phyloP scores from a whole-genome alignment of 2,797 vertebrate genomes.

The Heteromormyrus szaboi region DNA sequence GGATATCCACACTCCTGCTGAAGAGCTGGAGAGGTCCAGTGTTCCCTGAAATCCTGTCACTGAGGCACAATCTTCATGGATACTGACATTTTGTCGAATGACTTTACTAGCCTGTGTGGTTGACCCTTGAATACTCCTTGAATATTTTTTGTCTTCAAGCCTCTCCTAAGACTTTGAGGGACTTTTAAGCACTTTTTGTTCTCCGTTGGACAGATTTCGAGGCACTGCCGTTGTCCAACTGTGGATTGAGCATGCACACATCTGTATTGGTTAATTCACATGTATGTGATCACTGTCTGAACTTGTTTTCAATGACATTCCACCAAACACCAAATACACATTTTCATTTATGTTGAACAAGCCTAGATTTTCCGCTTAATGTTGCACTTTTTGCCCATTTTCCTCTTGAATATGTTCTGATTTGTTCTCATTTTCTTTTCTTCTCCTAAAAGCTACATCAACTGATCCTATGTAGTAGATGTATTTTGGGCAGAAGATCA shows the following conservation, averaged over 20 bases:
- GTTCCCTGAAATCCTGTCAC: not conserved
- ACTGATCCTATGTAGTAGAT: not conserved
- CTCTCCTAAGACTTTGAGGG: not conserved
- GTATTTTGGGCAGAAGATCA: not conserved
- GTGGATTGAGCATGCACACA: conserved; percentile 41
- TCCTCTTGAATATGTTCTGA: conserved; percentile 27
- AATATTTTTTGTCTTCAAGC: not conserved
- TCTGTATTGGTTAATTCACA: conserved; percentile 4
- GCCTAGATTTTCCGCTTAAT: conserved; percentile 41
- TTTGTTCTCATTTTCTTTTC: conserved; percentile 1
- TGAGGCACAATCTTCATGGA: not conserved
- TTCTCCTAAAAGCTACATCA: not conserved
- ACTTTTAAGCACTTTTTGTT: conserved; percentile 47
- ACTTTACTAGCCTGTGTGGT: not conserved
- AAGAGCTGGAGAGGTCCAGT: not conserved
- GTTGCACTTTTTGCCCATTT: conserved; percentile 52
- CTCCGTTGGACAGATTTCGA: conserved; percentile 28
- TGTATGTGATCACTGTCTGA: conserved; percentile 34
- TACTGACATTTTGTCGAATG: not conserved
- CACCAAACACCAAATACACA: conserved; percentile 43
- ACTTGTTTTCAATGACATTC: conserved; percentile 27
- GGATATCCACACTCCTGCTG: not conserved
- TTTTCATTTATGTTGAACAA: conserved; percentile 12
- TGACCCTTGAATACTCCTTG: not conserved
- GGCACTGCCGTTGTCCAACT: conserved; percentile 26